Evolutionary conservation across 2,888 invertebrate genomes (phyloP), one percentile per base, ranked within the genome.

Genomic region (Ophion ventricosus): DNA sequence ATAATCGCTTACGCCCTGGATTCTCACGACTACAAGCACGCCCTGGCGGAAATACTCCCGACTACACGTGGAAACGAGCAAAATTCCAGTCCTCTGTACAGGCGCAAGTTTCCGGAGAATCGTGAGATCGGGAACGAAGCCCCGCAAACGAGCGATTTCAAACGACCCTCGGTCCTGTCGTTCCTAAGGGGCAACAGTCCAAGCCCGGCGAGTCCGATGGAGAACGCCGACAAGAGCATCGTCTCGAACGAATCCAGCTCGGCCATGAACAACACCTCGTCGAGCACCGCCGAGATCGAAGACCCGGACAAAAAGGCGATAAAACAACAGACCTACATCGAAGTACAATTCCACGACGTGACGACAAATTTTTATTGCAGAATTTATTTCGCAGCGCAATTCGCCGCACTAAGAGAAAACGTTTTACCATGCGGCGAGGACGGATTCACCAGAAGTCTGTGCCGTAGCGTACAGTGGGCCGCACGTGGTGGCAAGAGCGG

Each of bases 401-500:
- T 99, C 94, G 96, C 97, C 76, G 94, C 96, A 63, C 94, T 99
- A 80, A 95, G 99, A 0, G 91, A 93, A 72, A 92, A 94, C 66
- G 94, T 96, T 35, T 94, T 95, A 83, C 95, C 95, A 3, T 95
- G 94, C 40, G 96, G 96, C 54, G 97, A 95, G 93, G 96, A 96
- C 86, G 96, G 96, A 0, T 97, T 96, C 92, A 96, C 98, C n/a
- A 95, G 98, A 11, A 98, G 98, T 26, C 94, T 99, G 77, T 96
- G 97, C 56, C 95, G 96, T 86, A 98, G 98, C 91, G 95, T 97
- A 56, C 97, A 96, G 77, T 99, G 99, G 99, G 97, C 97, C 67
- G 98, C 99, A 0, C 95, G 97, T 87, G 99, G 99, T 4, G 99
- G 99, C 49, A 99, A 99, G 94, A 99, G 99, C 0, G 99, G 99